Evolutionary conservation across 2,113 vertebrate genomes (phyloP), one percentile per base, ranked within the genome.

Genomic region (Pelecanus crispus): DNA sequence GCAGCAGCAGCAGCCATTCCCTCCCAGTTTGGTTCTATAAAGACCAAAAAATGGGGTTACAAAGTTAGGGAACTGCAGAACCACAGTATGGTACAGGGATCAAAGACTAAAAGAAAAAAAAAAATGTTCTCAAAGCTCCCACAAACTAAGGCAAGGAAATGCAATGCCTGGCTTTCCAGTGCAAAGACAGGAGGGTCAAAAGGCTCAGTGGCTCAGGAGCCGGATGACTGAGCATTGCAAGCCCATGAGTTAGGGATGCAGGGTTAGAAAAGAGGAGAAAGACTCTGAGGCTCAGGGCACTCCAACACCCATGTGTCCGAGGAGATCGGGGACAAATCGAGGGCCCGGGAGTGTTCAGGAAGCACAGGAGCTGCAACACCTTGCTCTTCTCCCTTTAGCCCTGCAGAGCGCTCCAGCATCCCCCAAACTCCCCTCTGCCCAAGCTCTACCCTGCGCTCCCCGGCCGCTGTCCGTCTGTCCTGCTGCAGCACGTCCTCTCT

Each of bases 261-360:
- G 65, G 47, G 59, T 15, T 4, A n/a, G 68, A 66, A 73, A 40
- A 0, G 12, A 62, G 62, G 14, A 78, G 13, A 25, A 47, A 40
- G n/a, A 26, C 29, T n/a, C 68, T 4, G 66, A 52, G 74, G 44
- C 70, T 61, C 3, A 1, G 29, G 14, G 24, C 29, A 26, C 58
- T 47, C 53, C 42, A 58, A 1, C 4, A 24, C 31, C 31, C 0
- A 1, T 2, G 11, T 8, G 26, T 11, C 45, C n/a, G 40, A 36
- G 62, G 59, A 71, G 25, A 36, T 0, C 0, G 0, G 14, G 24
- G 66, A 28, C 52, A n/a, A 19, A 17, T 0, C 0, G 5, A 67
- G 65, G 36, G 49, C 29, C 24, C 5, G 2, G 22, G 25, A 81
- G 31, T 16, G 7, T 9, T 20, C 19, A 6, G 34, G 6, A 28